phyloP scores from a whole-genome alignment of 2,113 vertebrate species.

The Mesocricetus auratus region DNA sequence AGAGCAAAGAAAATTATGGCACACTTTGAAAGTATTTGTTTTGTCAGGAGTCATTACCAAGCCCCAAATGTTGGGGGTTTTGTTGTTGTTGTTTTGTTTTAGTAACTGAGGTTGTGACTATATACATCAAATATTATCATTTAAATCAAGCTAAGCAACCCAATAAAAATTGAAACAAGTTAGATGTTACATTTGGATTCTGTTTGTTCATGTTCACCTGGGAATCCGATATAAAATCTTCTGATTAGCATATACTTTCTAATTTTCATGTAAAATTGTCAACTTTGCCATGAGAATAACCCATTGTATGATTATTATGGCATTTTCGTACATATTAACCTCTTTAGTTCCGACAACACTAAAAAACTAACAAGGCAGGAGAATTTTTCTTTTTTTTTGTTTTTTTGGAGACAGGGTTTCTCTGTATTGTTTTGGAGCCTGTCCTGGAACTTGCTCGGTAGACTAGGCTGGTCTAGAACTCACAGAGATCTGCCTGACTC shows the following conservation, averaged over 20 bases:
- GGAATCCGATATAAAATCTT: not conserved
- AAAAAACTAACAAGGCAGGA: no score
- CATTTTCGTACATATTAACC: slow-evolving; percentile 6
- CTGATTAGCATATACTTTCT: not conserved
- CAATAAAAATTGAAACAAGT: slow-evolving; percentile 50
- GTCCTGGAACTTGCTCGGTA: no score
- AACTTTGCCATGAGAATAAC: not conserved
- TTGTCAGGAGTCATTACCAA: slow-evolving; percentile 33
- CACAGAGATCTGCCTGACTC: no score
- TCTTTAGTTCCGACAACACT: not conserved
- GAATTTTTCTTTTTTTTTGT: no score
- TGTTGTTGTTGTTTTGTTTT: not conserved
- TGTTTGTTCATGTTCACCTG: not conserved
- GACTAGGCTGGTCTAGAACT: no score
- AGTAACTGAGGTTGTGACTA: not conserved
- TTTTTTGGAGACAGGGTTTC: no score
- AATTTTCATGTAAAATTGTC: not conserved
- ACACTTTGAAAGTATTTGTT: slow-evolving; percentile 47
- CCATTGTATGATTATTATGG: not conserved
- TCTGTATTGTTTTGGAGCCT: no score
- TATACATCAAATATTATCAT: not conserved
- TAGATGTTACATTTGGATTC: not conserved
- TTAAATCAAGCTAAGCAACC: slow-evolving; percentile 35
- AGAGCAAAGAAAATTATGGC: slow-evolving; percentile 24
- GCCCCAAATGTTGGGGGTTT: slow-evolving; percentile 12